phyloP scores from a whole-genome alignment of 2,888 invertebrate species.

The Liopterus haemorrhoidalis region DNA sequence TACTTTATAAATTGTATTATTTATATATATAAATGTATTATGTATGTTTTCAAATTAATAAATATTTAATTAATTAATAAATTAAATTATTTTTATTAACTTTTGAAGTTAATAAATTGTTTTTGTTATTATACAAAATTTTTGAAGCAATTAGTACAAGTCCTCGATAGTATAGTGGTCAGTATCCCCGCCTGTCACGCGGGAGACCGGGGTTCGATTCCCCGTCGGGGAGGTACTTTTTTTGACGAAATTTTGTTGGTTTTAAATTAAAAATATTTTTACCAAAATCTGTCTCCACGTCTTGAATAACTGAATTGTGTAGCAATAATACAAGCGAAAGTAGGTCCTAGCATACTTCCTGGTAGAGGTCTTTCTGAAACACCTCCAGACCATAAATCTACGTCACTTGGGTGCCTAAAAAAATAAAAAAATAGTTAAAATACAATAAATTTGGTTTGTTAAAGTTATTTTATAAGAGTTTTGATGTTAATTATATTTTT shows the following conservation, averaged over 20 bases:
- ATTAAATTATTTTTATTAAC: background rate
- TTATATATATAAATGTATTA: no score
- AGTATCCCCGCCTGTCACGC: no score
- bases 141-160: no score
- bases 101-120: background rate
- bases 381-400: conserved; percentile 92
- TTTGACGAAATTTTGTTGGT: background rate
- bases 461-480: no score
- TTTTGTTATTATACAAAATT: no score
- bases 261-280: conserved; percentile 31
- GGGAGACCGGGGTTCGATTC: no score
- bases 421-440: conserved; percentile 18
- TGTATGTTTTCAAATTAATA: background rate
- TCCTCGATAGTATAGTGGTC: no score
- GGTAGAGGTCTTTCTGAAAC: conserved; percentile 85
- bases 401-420: conserved; percentile 75
- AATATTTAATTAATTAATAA: background rate
- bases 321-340: conserved; percentile 90
- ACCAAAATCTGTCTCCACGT: conserved; percentile 89
- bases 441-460: no score
- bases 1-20: background rate
- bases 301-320: conserved; percentile 86
- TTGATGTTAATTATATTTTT: no score
- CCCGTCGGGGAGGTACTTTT: background rate
- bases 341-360: conserved; percentile 89